A percentile compares a stretch with the other conserved stretches of the same genome.
These are phyloP conservation scores for Tachycineta bicolor DNA, from an alignment of 2,113 vertebrate genomes.

Conservation along the genomic window DNA sequence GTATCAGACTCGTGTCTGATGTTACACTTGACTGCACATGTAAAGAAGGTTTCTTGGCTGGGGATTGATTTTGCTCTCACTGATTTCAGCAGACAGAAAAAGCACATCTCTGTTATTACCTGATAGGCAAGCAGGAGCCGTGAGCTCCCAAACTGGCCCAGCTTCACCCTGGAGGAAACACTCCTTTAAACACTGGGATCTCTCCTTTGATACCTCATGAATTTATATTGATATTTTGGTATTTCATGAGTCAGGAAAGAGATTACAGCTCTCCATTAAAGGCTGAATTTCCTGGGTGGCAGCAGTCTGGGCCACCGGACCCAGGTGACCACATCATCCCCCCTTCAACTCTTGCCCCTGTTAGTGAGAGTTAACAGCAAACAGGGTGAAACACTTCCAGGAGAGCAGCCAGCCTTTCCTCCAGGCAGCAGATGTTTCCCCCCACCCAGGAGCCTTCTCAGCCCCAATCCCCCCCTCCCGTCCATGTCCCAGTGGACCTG, in stretches of 20 bases:
- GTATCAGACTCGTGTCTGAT: background rate
- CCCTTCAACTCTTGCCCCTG: background rate
- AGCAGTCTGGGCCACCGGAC: accelerated
- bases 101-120: background rate
- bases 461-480: background rate
- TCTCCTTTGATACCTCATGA: background rate
- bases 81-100: background rate
- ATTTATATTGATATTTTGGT: background rate
- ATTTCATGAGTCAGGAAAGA: background rate
- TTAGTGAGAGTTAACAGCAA: background rate
- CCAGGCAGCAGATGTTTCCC: background rate
- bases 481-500: background rate
- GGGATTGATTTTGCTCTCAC: background rate
- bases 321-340: background rate
- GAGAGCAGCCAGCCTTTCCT: background rate
- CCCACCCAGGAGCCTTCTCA: background rate
- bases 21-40: background rate
- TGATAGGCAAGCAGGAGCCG: background rate
- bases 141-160: background rate
- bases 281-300: background rate
- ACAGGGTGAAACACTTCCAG: background rate
- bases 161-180: background rate
- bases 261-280: background rate
- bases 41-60: background rate
- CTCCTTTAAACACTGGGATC: background rate